phyloP scores from a whole-genome alignment of 2,797 vertebrate genomes.

The Potorous gilbertii region DNA sequence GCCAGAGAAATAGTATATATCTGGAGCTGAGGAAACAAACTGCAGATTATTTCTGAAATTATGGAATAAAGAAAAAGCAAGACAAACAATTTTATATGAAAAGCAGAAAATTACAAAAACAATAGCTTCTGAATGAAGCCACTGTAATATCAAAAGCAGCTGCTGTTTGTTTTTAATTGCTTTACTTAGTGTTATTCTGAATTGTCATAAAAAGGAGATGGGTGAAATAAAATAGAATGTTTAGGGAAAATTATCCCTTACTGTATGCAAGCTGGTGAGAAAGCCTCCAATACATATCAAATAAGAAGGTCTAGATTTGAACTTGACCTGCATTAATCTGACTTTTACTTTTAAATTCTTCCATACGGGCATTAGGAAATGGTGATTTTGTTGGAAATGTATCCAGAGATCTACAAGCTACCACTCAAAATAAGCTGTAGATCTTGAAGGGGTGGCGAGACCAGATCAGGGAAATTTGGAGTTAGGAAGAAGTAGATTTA shows the following conservation, averaged over 20 bases:
- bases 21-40: conserved; percentile 16
- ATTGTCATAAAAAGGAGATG: neutral
- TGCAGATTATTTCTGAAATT: neutral
- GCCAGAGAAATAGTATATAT: conserved; percentile 13
- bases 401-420: neutral
- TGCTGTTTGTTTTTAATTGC: neutral
- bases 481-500: neutral
- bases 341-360: neutral
- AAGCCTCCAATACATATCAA: neutral
- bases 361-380: neutral
- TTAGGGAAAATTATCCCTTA: neutral
- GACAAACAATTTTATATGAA: conserved; percentile 12
- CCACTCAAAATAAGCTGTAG: neutral
- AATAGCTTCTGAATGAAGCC: neutral
- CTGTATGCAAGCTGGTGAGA: neutral
- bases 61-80: neutral
- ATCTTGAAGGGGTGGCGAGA: neutral
- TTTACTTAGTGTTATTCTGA: neutral
- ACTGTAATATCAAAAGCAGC: neutral
- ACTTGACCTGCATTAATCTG: neutral
- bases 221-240: conserved; percentile 20
- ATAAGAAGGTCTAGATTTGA: neutral
- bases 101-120: conserved; percentile 24
- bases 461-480: neutral
- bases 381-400: neutral